Evolutionary conservation across 35 echinoderm and acorn worm species (phyloP).

Genomic region (Apostichopus japonicus): DNA sequence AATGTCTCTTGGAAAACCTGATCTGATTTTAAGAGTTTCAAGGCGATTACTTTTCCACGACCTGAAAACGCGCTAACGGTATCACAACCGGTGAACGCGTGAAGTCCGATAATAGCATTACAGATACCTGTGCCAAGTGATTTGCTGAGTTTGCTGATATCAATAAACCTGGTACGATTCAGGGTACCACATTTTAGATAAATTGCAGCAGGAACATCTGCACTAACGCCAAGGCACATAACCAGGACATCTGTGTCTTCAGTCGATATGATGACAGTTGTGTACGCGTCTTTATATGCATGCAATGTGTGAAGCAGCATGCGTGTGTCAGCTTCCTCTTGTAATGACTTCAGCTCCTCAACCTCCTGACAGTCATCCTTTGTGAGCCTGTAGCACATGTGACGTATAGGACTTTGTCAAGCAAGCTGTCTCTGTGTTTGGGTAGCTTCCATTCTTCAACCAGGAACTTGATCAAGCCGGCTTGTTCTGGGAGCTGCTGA

Average conservation of each 20-base stretch:
- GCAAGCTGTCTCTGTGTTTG: background rate
- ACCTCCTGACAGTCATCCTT: background rate
- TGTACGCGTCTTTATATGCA: conserved; percentile 21
- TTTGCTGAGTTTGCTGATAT: conserved; percentile 42
- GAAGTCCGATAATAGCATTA: conserved; percentile 42
- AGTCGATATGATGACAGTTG: background rate
- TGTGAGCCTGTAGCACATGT: background rate
- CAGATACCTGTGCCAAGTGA: background rate
- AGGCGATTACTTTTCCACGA: conserved; percentile 64
- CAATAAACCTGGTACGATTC: conserved; percentile 17
- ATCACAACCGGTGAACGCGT: conserved; percentile 66
- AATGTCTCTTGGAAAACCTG: background rate
- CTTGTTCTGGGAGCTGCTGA: background rate
- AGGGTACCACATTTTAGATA: conserved; percentile 53
- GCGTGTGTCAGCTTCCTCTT: conserved; percentile 38
- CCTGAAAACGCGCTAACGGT: conserved; percentile 62
- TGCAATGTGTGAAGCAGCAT: conserved; percentile 61
- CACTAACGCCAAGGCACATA: conserved; percentile 23
- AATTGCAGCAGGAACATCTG: background rate
- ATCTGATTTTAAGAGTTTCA: background rate
- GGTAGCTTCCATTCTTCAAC: background rate
- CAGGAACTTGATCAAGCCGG: background rate
- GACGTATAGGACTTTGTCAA: background rate
- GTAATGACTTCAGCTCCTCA: background rate
- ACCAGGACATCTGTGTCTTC: conserved; percentile 74